Conservation (phyloP, 53 echinoderm and acorn worm species). For the Arbacia lixula region DNA sequence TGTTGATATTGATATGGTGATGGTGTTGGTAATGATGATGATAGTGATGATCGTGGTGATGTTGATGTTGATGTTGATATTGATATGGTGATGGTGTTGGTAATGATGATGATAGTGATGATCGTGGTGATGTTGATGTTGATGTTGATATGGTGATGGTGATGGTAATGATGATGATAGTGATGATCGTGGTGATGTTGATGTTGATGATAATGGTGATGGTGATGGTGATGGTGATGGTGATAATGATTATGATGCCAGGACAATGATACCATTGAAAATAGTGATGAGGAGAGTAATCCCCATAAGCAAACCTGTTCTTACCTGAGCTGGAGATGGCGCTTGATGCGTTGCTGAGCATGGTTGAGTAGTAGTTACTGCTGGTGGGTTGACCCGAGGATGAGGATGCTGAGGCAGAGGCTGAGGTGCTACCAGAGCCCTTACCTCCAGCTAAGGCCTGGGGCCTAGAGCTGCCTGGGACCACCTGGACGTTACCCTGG, state of each 20-base stretch:
- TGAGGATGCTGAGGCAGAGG: slow-evolving; percentile 50
- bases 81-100: too few relatives aligned
- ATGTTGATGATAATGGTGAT: not conserved
- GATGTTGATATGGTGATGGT: too few relatives aligned
- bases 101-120: too few relatives aligned
- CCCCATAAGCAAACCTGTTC: not conserved
- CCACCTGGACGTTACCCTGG: slow-evolving; percentile 96
- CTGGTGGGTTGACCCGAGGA: slow-evolving; percentile 68
- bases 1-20: too few relatives aligned
- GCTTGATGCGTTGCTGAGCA: slow-evolving; percentile 98
- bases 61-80: too few relatives aligned
- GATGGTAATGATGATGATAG: not conserved
- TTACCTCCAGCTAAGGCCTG: slow-evolving; percentile 62
- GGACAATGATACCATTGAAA: not conserved
- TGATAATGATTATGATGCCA: not conserved
- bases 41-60: too few relatives aligned
- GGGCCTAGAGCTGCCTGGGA: slow-evolving; percentile 78
- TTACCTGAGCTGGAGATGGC: slow-evolving; percentile 96
- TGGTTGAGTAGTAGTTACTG: slow-evolving; percentile 96
- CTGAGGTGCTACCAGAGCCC: slow-evolving; percentile 23
- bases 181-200: not conserved
- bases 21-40: too few relatives aligned
- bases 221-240: not conserved
- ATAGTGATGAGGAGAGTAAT: not conserved
- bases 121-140: too few relatives aligned